Base-by-base conservation (phyloP, 2,113 vertebrate genomes). In the Trematocara marginatum region DNA sequence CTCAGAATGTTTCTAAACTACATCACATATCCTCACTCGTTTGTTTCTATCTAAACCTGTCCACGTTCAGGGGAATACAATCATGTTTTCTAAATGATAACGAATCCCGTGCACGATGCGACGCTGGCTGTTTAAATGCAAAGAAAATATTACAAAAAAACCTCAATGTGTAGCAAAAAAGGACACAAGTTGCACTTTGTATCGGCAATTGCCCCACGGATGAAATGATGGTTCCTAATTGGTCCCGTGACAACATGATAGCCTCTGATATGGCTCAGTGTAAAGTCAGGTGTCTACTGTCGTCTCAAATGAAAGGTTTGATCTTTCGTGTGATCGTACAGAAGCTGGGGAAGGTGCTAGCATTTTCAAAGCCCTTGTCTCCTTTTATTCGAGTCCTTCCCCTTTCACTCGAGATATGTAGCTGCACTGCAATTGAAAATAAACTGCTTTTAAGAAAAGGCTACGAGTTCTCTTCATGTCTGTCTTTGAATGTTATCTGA, bases 181-280 rank as follows among this genome's bases (percentile, higher is more conserved):
- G 69, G 45, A 31, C 26, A 76, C 23, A 49, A n/a, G 26, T 76
- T 74, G 49, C 3, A 49, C 13, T 29, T 18, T 49, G 69, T n/a
- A 49, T 31, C 4, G 0, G n/a, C 31, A 23, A 76, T 2, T 26
- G 26, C 69, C 42, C 3, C 69, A 31, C 10, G 1, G 45, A 49
- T 76, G 69, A 49, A 51, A 51, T 49, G 26, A 51, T 12, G 15
- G 51, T 26, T 51, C 71, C 51, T 85, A 85, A 84, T 86, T 91
- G 79, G 85, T 80, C 61, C 35, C 18, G 20, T 6, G 89, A 91
- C 86, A 87, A 74, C 83, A 82, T 83, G 79, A 93, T 56, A 59
- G 81, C 51, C 56, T 89, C 52, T 31, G 71, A 83, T 52, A 87
- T 16, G 79, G 76, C 29, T 35, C 52, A 80, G 47, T 79, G 51